Evolutionary conservation across 2,113 vertebrate species (phyloP), one percentile per base, ranked within the genome.

Genomic region (Corythoichthys haematopterus): DNA sequence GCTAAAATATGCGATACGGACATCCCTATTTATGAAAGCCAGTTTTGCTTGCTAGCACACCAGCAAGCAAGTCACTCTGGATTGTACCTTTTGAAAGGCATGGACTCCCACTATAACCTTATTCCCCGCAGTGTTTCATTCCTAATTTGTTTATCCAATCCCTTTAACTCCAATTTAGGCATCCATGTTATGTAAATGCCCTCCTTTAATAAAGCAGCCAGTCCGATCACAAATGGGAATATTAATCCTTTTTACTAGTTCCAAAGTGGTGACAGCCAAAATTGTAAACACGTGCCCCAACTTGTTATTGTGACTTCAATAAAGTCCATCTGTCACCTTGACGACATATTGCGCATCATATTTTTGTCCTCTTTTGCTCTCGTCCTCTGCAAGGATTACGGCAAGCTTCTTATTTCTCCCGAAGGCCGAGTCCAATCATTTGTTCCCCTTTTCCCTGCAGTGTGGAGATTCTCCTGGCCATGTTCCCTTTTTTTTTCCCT

Each of bases 401-500:
- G 37, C 37, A 43, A 61, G 58, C 58, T 61, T 61, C 58, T 61
- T 61, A 43, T 61, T 43, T 43, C 58, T 61, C 58, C 14, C 15
- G n/a, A 62, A 62, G 60, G 40, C 43, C 20, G 11, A 46, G 38
- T 62, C 58, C 60, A 62, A 62, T 62, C 60, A 46, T 62, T 14
- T 62, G 40, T 46, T 12, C 43, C 43, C 59, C 20, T 33, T 62
- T 61, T 46, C 6, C 43, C 59, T 61, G 38, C n/a, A 45, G 58
- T 43, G 58, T 43, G 37, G 16, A 61, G 37, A 43, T 61, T 61
- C 38, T 45, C n/a, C 20, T 5, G 10, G 16, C 10, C 20, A 20
- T 61, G 15, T 60, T 60, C 15, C 56, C 3, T 35, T 36, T 14
- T 40, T 40, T 16, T 38, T n/a, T 40, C 11, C 40, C 28, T 62